Percentiles rank a stretch among this genome's conserved stretches.
phyloP scores from a whole-genome alignment of 2,888 invertebrate genomes.

The Ophraella communa region DNA sequence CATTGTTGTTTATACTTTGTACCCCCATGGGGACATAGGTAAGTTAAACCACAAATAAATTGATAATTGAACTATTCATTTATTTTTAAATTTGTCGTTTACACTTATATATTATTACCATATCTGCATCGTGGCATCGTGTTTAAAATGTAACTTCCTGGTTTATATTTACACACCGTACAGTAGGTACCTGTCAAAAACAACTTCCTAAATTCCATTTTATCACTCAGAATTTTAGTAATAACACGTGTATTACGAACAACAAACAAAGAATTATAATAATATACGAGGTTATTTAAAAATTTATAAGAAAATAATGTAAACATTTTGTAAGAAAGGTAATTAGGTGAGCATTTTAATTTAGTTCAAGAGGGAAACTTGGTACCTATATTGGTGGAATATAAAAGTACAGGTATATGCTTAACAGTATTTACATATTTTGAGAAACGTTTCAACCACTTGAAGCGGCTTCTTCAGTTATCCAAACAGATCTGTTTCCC shows the following conservation, averaged over 20 bases:
- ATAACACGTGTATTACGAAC: neutral
- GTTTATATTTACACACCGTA: neutral
- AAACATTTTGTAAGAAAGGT: too few species aligned
- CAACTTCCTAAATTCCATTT: neutral
- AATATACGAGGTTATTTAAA: too few species aligned
- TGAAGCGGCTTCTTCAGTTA: too few species aligned
- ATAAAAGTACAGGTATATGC: too few species aligned
- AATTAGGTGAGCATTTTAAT: too few species aligned
- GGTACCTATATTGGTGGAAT: too few species aligned
- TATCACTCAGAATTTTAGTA: neutral
- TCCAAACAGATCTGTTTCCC: too few species aligned
- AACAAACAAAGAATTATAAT: neutral
- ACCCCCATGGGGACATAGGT: slow-evolving; percentile 96
- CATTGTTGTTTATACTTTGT: slow-evolving; percentile 96
- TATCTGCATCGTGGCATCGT: neutral
- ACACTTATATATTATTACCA: neutral
- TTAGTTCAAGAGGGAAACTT: too few species aligned
- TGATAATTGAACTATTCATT: neutral
- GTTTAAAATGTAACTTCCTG: slow-evolving; percentile 1
- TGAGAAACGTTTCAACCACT: too few species aligned
- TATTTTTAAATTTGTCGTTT: neutral
- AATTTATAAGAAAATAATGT: too few species aligned
- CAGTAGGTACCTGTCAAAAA: neutral
- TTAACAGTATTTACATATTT: too few species aligned
- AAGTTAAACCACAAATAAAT: too few species aligned